Evolutionary conservation across 2,113 vertebrate genomes (phyloP), one percentile per base, ranked within the genome.

Genomic region (Synodontis membranacea): DNA sequence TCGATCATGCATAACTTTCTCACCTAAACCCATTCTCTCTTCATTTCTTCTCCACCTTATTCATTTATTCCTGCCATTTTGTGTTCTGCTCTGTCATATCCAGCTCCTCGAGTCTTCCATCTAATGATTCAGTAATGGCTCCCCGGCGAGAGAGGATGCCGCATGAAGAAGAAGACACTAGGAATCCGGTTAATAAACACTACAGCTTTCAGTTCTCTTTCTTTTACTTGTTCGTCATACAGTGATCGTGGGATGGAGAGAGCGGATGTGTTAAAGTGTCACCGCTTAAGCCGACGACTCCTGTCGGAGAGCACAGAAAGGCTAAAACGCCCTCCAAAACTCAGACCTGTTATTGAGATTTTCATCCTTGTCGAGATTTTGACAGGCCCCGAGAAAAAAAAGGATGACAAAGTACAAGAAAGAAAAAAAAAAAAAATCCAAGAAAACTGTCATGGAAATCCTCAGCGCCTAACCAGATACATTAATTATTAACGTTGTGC

Each of bases 51-150:
- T 80, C 34, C 64, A 78, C 62, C 46, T 48, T 70, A 83, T 66
- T 50, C 50, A 92, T 88, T 88, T 88, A 78, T 60, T 54, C 80
- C 52, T 85, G 81, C 87, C 82, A 87, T 91, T 92, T 91, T 94
- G 89, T 89, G 85, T 93, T 94, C 93, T 93, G 91, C 92, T 91
- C 93, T 92, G 93, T 95, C 93, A 91, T 91, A 93, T 94, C 92
- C 91, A 91, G 93, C 94, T 93, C 93, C 93, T 95, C 92, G 92
- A 93, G 93, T 91, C 90, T 91, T 91, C 91, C 89, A 90, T 91
- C 87, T 31, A 86, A 92, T 93, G 93, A 94, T 94, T 94, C 91
- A 92, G 89, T 94, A 94, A 95, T 93, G 94, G 94, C 90, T 74
- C 92, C 94, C 94, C 28, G 89, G 93, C 89, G 92, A 89, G 93